Base-by-base conservation (phyloP, 2,113 vertebrate species). In the Notothenia rossii region DNA sequence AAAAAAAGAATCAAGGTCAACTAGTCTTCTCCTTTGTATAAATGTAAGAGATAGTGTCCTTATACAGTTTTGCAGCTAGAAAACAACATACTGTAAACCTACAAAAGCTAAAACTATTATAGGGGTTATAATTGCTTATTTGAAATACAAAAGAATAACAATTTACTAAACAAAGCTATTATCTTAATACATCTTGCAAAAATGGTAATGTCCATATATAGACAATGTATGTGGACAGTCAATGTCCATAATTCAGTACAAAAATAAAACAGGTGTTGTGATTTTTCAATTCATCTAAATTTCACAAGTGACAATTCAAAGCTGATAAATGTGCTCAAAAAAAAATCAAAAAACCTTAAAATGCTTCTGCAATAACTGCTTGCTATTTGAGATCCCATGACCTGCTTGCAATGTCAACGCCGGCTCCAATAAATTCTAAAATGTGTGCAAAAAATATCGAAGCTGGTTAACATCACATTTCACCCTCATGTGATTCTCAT, bases 381-480 rank as follows among this genome's bases (percentile, higher is more conserved):
- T 10, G 48, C 22, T 13, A 71, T 17, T 72, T 4, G 25, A 64
- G 66, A 71, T 14, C 18, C 20, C 58, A 59, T 77, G 63, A 79
- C 20, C 51, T 58, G 13, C 45, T 20, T 11, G 29, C 7, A 3
- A 49, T 54, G 14, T 60, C 50, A 54, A 25, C 5, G 4, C 22
- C 68, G 49, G 40, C 66, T 33, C 33, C 12, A 4, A 61, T 12
- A 48, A 20, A 63, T 56, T 59, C 68, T 50, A 66, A 62, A 71
- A 86, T 48, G 54, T 81, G 43, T 14, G 75, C 54, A 58, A 66
- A 72, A 83, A 83, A n/a, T 71, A 88, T 80, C 65, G 64, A 86
- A 75, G 78, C 73, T 75, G 76, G 86, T 85, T 82, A 85, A 89
- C 81, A 79, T 90, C 75, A 79, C 65, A 82, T 88, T 88, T 88